Conservation (phyloP, 2,797 vertebrate genomes). For the Sebastes nivosus region DNA sequence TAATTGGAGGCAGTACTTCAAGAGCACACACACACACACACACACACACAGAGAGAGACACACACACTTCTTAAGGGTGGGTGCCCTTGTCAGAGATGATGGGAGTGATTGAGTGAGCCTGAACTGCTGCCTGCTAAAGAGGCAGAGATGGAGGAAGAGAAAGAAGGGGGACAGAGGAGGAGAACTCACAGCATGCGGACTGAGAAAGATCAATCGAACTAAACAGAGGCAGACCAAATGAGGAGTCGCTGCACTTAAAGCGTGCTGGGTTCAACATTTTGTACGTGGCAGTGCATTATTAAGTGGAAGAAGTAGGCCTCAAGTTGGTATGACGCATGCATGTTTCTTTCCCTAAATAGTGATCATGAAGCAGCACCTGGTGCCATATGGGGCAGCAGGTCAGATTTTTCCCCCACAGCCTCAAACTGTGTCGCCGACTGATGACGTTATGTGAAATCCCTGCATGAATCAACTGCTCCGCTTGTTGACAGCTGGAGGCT, state of each 20-base stretch:
- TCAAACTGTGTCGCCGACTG: constrained; percentile 22
- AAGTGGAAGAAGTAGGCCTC: not conserved
- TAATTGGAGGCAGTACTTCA: constrained; percentile 66
- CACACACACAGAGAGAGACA: constrained; percentile 2
- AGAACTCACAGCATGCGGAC: constrained; percentile 16
- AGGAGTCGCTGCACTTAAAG: constrained; percentile 3
- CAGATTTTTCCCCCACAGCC: constrained; percentile 23
- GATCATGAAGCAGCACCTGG: constrained; percentile 22
- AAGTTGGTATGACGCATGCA: not conserved
- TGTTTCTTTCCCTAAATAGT: constrained; percentile 6
- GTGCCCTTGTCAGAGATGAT: constrained; percentile 60
- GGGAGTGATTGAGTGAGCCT: constrained; percentile 51
- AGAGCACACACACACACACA: constrained; percentile 41
- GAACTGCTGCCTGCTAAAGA: constrained; percentile 39
- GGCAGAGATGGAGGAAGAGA: constrained; percentile 10
- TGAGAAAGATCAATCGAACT: constrained; percentile 7
- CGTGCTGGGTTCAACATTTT: not conserved
- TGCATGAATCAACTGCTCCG: constrained; percentile 38
- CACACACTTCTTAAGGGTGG: constrained; percentile 25
- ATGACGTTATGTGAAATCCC: constrained; percentile 51
- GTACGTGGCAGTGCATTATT: not conserved
- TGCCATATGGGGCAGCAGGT: constrained; percentile 23
- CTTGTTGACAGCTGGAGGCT: constrained; percentile 37
- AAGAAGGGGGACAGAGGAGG: constrained; percentile 8
- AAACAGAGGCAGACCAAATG: constrained; percentile 8